Conservation (phyloP, 2,113 vertebrate genomes). For the Climacteris rufus region DNA sequence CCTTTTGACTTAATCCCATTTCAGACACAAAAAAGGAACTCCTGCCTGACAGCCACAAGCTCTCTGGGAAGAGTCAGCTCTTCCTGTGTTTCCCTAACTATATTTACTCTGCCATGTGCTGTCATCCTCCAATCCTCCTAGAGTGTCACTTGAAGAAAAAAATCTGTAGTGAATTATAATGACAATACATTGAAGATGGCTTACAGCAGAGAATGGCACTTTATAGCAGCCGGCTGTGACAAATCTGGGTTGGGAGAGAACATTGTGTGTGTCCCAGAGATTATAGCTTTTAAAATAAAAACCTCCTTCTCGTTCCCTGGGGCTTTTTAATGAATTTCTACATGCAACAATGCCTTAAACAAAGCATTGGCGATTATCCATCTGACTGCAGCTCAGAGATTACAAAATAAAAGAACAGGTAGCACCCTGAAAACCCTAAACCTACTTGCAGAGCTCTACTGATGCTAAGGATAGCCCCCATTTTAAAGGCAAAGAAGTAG, state of each 20-base stretch:
- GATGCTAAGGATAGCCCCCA: not conserved
- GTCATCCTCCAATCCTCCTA: slow-evolving; percentile 3
- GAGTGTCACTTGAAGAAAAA: not conserved
- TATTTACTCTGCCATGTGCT: slow-evolving; percentile 34
- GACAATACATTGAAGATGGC: slow-evolving; percentile 16
- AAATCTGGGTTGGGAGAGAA: slow-evolving; percentile 15
- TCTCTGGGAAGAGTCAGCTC: not conserved
- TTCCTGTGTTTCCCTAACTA: not conserved
- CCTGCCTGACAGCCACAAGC: not conserved
- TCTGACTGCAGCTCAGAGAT: not conserved
- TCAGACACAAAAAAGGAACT: slow-evolving; percentile 6
- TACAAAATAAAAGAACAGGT: not conserved
- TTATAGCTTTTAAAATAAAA: slow-evolving; percentile 55
- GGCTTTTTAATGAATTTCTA: slow-evolving; percentile 28
- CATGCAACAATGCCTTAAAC: not conserved
- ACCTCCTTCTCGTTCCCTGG: not conserved
- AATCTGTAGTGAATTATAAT: slow-evolving; percentile 14
- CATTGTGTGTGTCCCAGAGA: slow-evolving; percentile 21
- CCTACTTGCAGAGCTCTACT: not conserved
- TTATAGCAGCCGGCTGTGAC: slow-evolving; percentile 5
- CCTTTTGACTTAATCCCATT: slow-evolving; percentile 17
- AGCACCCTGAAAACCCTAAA: not conserved
- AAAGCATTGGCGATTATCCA: not conserved
- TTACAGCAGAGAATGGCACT: slow-evolving; percentile 7
- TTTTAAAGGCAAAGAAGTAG: not conserved